phyloP scores from a whole-genome alignment of 2,888 invertebrate genomes.

The Leptinotarsa haldemani region DNA sequence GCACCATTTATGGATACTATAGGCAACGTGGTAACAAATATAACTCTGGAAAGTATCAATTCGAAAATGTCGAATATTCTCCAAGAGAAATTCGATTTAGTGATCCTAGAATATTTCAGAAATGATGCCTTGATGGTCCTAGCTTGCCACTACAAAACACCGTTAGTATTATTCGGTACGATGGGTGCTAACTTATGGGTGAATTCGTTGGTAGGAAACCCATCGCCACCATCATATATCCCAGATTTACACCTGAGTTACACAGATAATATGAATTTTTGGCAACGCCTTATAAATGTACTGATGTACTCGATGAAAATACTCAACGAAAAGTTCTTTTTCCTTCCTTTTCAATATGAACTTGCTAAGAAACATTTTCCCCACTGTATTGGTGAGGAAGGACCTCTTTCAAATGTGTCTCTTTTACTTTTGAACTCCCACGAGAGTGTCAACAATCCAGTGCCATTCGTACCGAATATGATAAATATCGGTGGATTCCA shows the following conservation, averaged over 20 bases:
- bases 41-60: too few species aligned
- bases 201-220: slow-evolving; percentile 66
- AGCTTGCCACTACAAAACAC: slow-evolving; percentile 58
- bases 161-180: slow-evolving; percentile 62
- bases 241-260: slow-evolving; percentile 65
- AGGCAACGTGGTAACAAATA: too few species aligned
- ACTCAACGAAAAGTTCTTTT: slow-evolving; percentile 43
- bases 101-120: slow-evolving; percentile 65
- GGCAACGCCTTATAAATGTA: slow-evolving; percentile 68
- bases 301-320: slow-evolving; percentile 48
- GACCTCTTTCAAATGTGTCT: slow-evolving; percentile 52
- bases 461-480: slow-evolving; percentile 70
- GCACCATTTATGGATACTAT: too few species aligned
- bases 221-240: slow-evolving; percentile 67
- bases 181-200: slow-evolving; percentile 65
- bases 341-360: slow-evolving; percentile 49
- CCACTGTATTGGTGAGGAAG: slow-evolving; percentile 50
- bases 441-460: slow-evolving; percentile 67
- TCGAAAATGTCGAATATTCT: too few species aligned
- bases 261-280: slow-evolving; percentile 67
- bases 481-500: slow-evolving; percentile 72
- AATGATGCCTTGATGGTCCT: slow-evolving; percentile 65
- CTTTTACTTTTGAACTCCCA: slow-evolving; percentile 63
- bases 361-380: slow-evolving; percentile 55
- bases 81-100: slow-evolving; percentile 60